Base-by-base conservation (phyloP, 2,797 vertebrate genomes). In the Lerista edwardsae region DNA sequence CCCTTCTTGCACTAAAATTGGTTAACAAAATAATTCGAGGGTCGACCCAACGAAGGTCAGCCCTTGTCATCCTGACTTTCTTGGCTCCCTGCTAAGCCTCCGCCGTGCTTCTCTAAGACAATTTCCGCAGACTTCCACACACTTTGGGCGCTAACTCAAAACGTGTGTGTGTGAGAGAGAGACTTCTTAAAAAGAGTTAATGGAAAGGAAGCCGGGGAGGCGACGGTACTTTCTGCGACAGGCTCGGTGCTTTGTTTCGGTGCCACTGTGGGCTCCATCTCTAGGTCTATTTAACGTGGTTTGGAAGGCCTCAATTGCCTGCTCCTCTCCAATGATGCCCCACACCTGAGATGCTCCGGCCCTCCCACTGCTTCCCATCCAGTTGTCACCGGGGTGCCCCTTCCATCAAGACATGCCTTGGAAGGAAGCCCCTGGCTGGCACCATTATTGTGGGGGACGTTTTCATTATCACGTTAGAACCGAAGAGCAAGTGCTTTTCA, bases 291-390 rank as follows among this genome's bases (percentile, higher is more conserved):
- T 68, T 6, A 10, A 80, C 2, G 1, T 5, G 2, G 27, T 74
- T 81, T 85, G 44, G n/a, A 78, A 44, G 2, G 11, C 75, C 79
- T 86, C 76, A 75, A 6, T 76, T 65, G 44, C 47, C 62, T 14
- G 3, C 62, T 85, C 82, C 39, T 88, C 34, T 88, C 55, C 84
- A 19, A n/a, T 79, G n/a, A 6, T 73, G 83, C 74, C 31, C 19
- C 59, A n/a, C 23, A 41, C 27, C 27, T 39, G 36, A 71, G 31
- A 79, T 1, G 55, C 1, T 0, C 14, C 88, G 23, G 75, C 67
- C 76, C 69, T 88, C 82, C 82, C 41, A 10, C 65, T 75, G 75
- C 44, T 89, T 88, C 86, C 78, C 75, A 89, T 84, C 87, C 90
- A 23, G 10, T 84, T 83, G 85, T 79, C 87, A 85, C 84, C 86